Evolutionary conservation across 2,888 invertebrate genomes (phyloP), one percentile per base, ranked within the genome.

Genomic region (Nemotelus pantherinus): DNA sequence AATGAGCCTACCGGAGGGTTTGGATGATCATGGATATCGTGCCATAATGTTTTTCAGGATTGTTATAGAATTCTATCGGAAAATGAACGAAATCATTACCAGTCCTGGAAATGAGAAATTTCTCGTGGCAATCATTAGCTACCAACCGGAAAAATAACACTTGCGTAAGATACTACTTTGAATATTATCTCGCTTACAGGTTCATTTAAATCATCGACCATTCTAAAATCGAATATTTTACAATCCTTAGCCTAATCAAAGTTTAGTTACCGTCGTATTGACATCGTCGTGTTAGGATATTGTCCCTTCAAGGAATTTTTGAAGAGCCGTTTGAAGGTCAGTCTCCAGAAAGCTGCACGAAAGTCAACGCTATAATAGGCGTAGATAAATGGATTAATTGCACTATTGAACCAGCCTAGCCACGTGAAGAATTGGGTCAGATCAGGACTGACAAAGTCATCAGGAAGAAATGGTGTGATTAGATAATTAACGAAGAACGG

Each of bases 351-450:
- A 0, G 95, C 95, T 82, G 94, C 90, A 84, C 95, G 90, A 84
- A 95, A 95, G 85, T 95, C 95, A 0, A 93, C 93, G 81, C 95
- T 95, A 87, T 95, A 95, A 85, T 95, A 95, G 10, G 95, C 95
- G 84, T 96, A 96, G 83, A 96, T 96, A 84, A 95, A 95, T 0
- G 96, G 95, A 88, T 96, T 96, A 79, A 96, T 94, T 3, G 95
- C 94, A 0, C 95, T 95, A 85, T 96, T 96, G 81, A 95, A 92
- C 95, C 95, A 96, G 0, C 95, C 96, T 60, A 96, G 88, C 95
- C 96, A 96, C 0, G 95, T 95, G 76, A 95, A 87, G 80, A 93
- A 91, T 64, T 91, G 91, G 92, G 93, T 93, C 53, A 95, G 86
- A 2, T 90, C 88, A 7, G 90, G 88, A 67, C 89, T 89, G 0